Evolutionary conservation across 2,888 invertebrate species (phyloP).

Genomic region (Caenorhabditis zanzibari): DNA sequence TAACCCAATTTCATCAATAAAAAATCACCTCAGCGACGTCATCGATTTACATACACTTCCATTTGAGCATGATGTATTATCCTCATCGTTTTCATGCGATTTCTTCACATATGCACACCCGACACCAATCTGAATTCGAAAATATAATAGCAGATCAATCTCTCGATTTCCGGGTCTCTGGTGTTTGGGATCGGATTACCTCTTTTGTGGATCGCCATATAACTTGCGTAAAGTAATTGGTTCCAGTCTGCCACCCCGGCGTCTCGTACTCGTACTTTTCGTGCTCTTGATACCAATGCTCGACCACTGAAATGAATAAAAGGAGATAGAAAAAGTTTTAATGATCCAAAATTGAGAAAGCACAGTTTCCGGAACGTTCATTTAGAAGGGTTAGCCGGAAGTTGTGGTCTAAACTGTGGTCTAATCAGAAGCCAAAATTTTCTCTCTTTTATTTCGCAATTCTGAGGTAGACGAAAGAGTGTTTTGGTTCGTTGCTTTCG

Average conservation of each 20-base stretch:
- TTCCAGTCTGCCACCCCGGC: slow-evolving; percentile 83
- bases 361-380: not conserved
- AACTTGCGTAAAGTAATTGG: slow-evolving; percentile 85
- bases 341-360: not conserved
- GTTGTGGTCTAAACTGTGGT: slow-evolving; percentile 1
- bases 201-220: slow-evolving; percentile 85
- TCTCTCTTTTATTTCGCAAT: slow-evolving; percentile 27
- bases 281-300: slow-evolving; percentile 81
- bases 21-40: slow-evolving; percentile 48
- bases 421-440: slow-evolving; percentile 32
- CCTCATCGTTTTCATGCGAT: slow-evolving; percentile 56
- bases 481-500: slow-evolving; percentile 62
- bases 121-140: slow-evolving; percentile 73
- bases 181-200: slow-evolving; percentile 66
- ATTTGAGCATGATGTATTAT: slow-evolving; percentile 62
- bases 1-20: not conserved
- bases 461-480: slow-evolving; percentile 43
- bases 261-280: slow-evolving; percentile 82
- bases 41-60: slow-evolving; percentile 63
- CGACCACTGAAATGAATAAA: slow-evolving; percentile 66
- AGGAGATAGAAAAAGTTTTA: not conserved
- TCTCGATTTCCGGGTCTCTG: slow-evolving; percentile 34
- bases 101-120: slow-evolving; percentile 71
- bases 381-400: slow-evolving; percentile 5
- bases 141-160: not conserved